Evolutionary conservation across 2,888 invertebrate species (phyloP).

Genomic region (Dione vanillae): DNA sequence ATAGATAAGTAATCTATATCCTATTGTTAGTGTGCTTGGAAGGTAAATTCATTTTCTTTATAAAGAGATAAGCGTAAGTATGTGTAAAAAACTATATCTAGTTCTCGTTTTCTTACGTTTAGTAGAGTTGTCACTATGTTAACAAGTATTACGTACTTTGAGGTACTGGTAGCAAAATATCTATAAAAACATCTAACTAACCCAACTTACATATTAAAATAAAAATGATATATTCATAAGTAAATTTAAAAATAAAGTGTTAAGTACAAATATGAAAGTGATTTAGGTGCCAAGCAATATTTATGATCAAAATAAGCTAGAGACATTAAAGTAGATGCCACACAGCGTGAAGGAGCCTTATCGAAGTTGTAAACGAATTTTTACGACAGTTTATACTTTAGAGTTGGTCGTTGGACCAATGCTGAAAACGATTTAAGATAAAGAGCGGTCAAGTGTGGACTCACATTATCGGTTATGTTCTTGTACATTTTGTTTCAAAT

Average conservation of each 20-base stretch:
- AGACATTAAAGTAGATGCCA: constrained; percentile 32
- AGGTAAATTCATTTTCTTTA: no score
- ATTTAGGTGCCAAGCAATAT: constrained; percentile 24
- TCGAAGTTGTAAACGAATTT: constrained; percentile 42
- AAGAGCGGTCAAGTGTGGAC: constrained; percentile 28
- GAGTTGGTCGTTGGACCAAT: constrained; percentile 29
- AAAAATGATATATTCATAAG: no score
- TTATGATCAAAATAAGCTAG: constrained; percentile 30
- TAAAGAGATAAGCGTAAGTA: no score
- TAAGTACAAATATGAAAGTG: background rate
- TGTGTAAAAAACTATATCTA: no score
- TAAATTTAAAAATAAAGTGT: background rate
- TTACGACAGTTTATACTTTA: constrained; percentile 35
- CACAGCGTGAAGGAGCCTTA: constrained; percentile 29
- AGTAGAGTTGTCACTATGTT: no score
- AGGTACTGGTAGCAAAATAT: no score
- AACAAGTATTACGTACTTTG: no score
- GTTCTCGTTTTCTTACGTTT: no score
- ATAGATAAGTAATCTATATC: no score
- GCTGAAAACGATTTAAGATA: constrained; percentile 22
- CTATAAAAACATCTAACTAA: no score
- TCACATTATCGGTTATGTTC: background rate
- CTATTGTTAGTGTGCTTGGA: constrained; percentile 40
- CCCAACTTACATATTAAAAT: no score
- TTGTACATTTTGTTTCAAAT: constrained; percentile 11